These are phyloP conservation scores for Drosophila borborema DNA, from an alignment of 2,888 invertebrate species.

Conservation along the genomic window DNA sequence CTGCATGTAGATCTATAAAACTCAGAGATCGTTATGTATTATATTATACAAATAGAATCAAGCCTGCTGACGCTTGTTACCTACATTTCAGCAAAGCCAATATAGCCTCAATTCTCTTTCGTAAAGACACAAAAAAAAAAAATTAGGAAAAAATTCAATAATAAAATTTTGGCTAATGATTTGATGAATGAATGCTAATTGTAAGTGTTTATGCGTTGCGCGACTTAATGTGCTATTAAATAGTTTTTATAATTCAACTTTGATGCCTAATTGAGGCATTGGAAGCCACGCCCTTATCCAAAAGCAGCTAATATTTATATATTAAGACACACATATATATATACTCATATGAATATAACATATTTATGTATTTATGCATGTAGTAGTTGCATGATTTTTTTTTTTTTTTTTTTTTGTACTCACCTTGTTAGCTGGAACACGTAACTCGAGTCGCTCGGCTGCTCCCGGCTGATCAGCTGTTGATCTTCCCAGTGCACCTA, in stretches of 20 bases:
- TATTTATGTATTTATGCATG: neutral
- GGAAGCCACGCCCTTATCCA: slow-evolving; percentile 7
- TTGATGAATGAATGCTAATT: slow-evolving; percentile 73
- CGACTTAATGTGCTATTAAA: slow-evolving; percentile 68
- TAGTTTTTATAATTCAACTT: slow-evolving; percentile 49
- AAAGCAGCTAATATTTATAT: slow-evolving; percentile 8
- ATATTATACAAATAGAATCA: neutral
- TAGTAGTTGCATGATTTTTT: slow-evolving; percentile 3
- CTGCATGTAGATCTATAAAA: no score
- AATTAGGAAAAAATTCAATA: slow-evolving; percentile 27
- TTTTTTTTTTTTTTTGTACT: slow-evolving; percentile 3
- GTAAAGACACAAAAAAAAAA: neutral
- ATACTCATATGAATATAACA: neutral
- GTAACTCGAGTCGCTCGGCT: slow-evolving; percentile 19
- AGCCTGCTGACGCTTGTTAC: neutral
- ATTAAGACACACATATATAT: neutral
- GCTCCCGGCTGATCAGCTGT: slow-evolving; percentile 29
- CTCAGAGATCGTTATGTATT: no score
- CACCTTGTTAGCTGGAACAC: slow-evolving; percentile 32
- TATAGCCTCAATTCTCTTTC: neutral
- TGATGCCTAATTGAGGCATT: slow-evolving; percentile 57
- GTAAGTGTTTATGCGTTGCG: slow-evolving; percentile 50
- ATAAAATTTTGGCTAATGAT: slow-evolving; percentile 68
- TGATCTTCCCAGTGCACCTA: slow-evolving; percentile 34
- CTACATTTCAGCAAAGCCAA: neutral